Conservation (phyloP, 2,888 invertebrate genomes). For the Byasa hedistus region DNA sequence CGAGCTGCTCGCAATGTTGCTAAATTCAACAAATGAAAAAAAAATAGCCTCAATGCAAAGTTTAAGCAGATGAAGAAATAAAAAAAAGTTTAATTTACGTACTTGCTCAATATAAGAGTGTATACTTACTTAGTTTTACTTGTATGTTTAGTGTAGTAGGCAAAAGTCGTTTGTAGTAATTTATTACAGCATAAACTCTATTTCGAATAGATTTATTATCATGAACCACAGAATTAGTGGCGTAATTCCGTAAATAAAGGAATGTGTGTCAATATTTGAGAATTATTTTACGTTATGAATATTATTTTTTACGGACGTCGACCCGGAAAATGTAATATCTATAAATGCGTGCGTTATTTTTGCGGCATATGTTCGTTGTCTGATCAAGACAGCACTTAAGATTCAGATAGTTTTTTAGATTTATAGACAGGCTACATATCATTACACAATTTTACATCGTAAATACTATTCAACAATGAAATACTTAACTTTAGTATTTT, state of each 20-base stretch:
- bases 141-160: slow-evolving; percentile 14
- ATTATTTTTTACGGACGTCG: not conserved
- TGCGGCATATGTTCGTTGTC: not conserved
- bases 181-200: slow-evolving; percentile 23
- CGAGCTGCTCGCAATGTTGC: slow-evolving; percentile 9
- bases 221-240: slow-evolving; percentile 11
- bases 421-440: not conserved
- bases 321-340: not conserved
- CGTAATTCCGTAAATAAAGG: slow-evolving; percentile 14
- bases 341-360: not conserved
- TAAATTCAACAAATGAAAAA: slow-evolving; percentile 13
- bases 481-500: too few relatives aligned
- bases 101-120: not conserved
- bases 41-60: not conserved
- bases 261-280: slow-evolving; percentile 13
- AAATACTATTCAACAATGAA: too few relatives aligned
- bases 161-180: slow-evolving; percentile 23
- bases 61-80: not conserved
- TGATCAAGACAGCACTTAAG: not conserved
- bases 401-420: not conserved
- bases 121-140: not conserved
- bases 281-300: not conserved
- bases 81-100: not conserved
- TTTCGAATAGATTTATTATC: slow-evolving; percentile 24
- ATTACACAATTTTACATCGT: not conserved